A percentile compares a stretch with the other conserved stretches of the same genome.
Conservation (phyloP, 2,113 vertebrate genomes). For the Athene cunicularia region DNA sequence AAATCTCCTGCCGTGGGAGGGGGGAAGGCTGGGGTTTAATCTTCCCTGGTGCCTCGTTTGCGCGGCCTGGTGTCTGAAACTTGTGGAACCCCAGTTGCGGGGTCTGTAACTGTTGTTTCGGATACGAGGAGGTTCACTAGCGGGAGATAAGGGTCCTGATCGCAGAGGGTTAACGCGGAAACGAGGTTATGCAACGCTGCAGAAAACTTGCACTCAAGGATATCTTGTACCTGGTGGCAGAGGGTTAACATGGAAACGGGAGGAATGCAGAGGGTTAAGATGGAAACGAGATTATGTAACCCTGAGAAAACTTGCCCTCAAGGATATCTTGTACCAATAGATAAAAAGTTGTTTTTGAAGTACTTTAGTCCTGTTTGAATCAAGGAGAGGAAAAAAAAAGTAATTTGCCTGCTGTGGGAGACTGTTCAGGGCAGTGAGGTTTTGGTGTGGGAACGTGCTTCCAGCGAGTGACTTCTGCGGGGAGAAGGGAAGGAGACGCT, state of each 20-base stretch:
- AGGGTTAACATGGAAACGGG: no score
- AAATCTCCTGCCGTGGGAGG: no score
- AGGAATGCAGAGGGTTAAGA: neutral
- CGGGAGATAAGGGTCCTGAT: neutral
- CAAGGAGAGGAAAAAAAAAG: neutral
- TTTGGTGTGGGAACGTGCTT: neutral
- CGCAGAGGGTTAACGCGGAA: neutral
- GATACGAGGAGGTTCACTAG: neutral
- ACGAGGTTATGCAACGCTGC: neutral
- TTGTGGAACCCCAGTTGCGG: rapidly evolving
- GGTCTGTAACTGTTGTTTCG: neutral
- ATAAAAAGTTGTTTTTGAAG: neutral
- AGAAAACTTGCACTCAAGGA: neutral
- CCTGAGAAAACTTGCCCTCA: neutral
- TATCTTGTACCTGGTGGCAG: neutral
- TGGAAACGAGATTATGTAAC: neutral
- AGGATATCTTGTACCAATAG: neutral
- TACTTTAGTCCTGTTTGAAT: neutral
- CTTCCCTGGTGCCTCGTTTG: neutral
- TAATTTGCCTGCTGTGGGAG: rapidly evolving
- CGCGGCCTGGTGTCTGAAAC: no score
- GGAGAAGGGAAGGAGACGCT: neutral
- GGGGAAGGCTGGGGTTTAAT: neutral
- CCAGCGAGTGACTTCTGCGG: rapidly evolving
- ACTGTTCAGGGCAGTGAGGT: no score